Percentiles rank a stretch among this genome's conserved stretches.
phyloP scores from a whole-genome alignment of 2,113 vertebrate species.

The Aptenodytes patagonicus region DNA sequence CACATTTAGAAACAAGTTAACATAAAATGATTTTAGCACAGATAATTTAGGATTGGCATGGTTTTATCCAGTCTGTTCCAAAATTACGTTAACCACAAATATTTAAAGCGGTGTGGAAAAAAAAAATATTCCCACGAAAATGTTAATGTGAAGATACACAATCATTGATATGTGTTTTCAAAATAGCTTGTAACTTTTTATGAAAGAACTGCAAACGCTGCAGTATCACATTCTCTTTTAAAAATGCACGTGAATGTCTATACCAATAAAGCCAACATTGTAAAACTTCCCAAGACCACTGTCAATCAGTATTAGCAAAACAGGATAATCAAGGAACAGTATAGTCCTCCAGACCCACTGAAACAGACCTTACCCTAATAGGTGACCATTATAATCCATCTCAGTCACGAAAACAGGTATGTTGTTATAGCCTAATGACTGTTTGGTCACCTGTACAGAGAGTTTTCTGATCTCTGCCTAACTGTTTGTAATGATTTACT shows the following conservation, averaged over 20 bases:
- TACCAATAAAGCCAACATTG: neutral
- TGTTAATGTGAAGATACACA: neutral
- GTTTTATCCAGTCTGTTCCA: neutral
- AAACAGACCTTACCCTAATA: neutral
- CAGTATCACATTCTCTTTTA: neutral
- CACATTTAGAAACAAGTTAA: neutral
- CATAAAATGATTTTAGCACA: neutral
- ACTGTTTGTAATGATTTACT: neutral
- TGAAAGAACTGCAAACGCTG: neutral
- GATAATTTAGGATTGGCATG: neutral
- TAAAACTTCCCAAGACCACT: neutral
- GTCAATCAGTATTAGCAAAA: neutral
- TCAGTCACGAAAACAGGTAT: neutral
- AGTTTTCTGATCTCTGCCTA: neutral
- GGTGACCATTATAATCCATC: neutral
- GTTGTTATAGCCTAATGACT: neutral
- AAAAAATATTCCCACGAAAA: neutral
- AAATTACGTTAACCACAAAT: neutral
- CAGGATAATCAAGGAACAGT: neutral
- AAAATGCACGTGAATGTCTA: neutral
- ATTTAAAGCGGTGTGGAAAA: neutral
- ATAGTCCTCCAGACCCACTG: neutral
- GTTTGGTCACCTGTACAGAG: neutral
- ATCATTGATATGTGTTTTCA: neutral
- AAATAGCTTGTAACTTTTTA: neutral